Evolutionary conservation across 1,140 invertebrate genomes (phyloP).

Genomic region (Brachionus plicatilis): DNA sequence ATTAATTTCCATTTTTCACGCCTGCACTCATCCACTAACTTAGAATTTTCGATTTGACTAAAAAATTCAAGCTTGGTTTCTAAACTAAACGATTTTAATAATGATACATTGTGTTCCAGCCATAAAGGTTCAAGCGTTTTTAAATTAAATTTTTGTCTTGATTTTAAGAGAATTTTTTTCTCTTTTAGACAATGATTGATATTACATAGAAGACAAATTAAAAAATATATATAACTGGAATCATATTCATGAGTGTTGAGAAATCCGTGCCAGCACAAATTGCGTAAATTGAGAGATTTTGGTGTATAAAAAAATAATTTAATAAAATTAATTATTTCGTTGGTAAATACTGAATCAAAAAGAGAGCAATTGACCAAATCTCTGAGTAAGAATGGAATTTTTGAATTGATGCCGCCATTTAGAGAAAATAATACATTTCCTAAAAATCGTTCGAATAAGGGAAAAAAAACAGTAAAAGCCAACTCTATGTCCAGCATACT

Average conservation of each 20-base stretch:
- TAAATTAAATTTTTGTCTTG: constrained; percentile 7
- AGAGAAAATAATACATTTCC: background rate
- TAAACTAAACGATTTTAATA: background rate
- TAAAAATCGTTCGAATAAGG: background rate
- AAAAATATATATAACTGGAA: background rate
- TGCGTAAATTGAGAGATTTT: constrained; percentile 27
- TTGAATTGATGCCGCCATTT: background rate
- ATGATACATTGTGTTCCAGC: background rate
- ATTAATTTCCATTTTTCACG: background rate
- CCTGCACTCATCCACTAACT: background rate
- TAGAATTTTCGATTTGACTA: background rate
- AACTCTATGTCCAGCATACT: background rate
- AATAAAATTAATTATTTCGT: background rate
- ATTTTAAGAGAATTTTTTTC: background rate
- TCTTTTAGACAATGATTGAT: background rate
- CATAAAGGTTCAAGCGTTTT: background rate
- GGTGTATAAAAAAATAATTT: constrained; percentile 27
- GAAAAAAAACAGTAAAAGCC: background rate
- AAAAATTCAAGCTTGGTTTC: background rate
- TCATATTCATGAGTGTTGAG: constrained; percentile 8
- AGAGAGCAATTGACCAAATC: background rate
- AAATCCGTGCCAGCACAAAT: constrained; percentile 32
- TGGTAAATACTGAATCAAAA: background rate
- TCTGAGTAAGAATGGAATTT: constrained; percentile 8
- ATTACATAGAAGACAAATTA: background rate